phyloP scores from a whole-genome alignment of 2,888 invertebrate genomes.

The Caradrina kadenii region DNA sequence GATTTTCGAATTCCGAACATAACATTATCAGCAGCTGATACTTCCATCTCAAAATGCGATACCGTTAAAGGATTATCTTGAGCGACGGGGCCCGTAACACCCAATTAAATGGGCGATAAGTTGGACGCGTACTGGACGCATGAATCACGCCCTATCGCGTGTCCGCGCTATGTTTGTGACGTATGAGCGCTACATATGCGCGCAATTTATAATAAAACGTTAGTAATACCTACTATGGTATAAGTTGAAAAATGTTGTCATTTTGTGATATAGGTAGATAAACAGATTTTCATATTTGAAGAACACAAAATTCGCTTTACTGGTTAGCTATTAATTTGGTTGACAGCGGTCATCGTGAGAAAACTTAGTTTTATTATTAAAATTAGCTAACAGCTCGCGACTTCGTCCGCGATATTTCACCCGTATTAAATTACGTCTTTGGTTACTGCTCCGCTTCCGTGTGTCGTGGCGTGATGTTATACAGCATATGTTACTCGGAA shows the following conservation, averaged over 20 bases:
- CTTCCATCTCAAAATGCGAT: conserved; percentile 74
- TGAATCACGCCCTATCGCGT: conserved; percentile 73
- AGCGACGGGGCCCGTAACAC: conserved; percentile 80
- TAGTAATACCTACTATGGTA: conserved; percentile 11
- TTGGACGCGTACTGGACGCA: conserved; percentile 72
- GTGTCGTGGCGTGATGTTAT: no score
- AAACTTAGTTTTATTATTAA: no score
- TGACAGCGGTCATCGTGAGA: no score
- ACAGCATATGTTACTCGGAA: no score
- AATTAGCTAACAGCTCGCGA: no score
- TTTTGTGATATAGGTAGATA: neutral
- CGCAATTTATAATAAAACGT: conserved; percentile 29
- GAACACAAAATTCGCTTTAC: no score
- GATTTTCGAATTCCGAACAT: conserved; percentile 44
- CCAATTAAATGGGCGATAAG: conserved; percentile 83
- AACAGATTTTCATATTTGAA: neutral
- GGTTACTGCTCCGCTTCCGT: no score
- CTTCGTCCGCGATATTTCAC: no score
- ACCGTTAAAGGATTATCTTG: conserved; percentile 85
- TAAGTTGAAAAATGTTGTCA: neutral
- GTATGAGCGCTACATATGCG: conserved; percentile 59
- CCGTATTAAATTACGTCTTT: no score
- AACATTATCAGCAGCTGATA: conserved; percentile 78
- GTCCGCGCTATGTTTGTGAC: conserved; percentile 53
- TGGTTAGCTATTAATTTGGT: no score